phyloP scores from a whole-genome alignment of 2,113 vertebrate species.

The Upupa epops region DNA sequence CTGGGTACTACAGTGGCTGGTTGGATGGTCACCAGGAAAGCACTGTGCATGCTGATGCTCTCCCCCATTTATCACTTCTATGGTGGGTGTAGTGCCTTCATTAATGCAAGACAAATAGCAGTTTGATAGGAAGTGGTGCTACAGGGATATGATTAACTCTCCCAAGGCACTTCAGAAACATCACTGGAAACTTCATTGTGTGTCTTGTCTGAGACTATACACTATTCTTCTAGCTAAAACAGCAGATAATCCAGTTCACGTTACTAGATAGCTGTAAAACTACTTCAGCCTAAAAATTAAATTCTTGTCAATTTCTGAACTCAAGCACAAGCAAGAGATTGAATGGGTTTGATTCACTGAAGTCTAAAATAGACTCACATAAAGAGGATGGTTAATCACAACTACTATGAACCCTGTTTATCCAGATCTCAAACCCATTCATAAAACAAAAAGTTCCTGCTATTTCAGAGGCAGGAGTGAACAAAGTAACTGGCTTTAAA shows the following conservation, averaged over 20 bases:
- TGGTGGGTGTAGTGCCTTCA: neutral
- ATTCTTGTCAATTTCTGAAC: neutral
- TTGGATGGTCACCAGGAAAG: neutral
- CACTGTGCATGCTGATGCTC: neutral
- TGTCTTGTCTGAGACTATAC: neutral
- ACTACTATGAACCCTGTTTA: neutral
- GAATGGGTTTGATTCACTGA: neutral
- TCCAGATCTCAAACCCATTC: neutral
- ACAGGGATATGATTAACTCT: neutral
- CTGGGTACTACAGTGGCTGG: neutral
- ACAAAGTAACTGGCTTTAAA: neutral
- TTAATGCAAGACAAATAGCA: neutral
- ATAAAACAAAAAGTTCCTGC: neutral
- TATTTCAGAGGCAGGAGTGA: neutral
- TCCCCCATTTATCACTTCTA: neutral
- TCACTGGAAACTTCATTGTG: neutral
- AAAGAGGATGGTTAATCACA: neutral
- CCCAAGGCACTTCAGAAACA: neutral
- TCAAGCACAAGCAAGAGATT: neutral
- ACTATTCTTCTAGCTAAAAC: neutral
- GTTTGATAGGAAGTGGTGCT: neutral
- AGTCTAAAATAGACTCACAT: neutral
- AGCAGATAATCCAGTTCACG: neutral
- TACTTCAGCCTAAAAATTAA: neutral
- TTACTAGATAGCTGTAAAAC: neutral